phyloP scores from a whole-genome alignment of 2,797 vertebrate species.

The Falco columbarius region DNA sequence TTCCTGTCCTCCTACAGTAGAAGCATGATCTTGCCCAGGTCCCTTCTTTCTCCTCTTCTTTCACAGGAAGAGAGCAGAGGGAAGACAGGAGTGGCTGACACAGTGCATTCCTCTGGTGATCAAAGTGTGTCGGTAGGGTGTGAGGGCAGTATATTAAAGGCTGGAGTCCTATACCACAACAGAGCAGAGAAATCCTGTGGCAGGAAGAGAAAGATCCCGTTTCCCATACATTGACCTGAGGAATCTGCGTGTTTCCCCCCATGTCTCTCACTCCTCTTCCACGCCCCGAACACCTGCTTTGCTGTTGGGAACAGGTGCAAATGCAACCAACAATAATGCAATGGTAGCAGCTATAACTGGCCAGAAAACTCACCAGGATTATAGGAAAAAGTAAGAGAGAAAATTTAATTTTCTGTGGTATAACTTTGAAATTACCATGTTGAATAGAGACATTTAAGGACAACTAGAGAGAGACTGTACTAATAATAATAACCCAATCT shows the following conservation, averaged over 20 bases:
- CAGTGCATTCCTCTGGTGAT: not conserved
- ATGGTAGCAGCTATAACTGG: not conserved
- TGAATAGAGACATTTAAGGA: not conserved
- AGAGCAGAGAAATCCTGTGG: not conserved
- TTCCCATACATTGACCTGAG: not conserved
- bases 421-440: not conserved
- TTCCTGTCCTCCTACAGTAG: not conserved
- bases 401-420: not conserved
- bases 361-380: not conserved
- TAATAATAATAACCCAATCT: not conserved
- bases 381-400: not conserved
- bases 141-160: not conserved
- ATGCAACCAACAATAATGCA: not conserved
- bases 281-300: not conserved
- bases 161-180: not conserved
- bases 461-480: not conserved
- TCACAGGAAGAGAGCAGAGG: not conserved
- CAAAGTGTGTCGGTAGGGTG: not conserved
- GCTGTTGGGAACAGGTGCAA: not conserved
- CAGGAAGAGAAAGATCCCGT: not conserved
- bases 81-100: not conserved
- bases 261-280: not conserved
- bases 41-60: not conserved
- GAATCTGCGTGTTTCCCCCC: accelerated
- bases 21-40: not conserved